Percentiles rank a stretch among this genome's conserved stretches.
Evolutionary conservation across 2,888 invertebrate genomes (phyloP).

Genomic region (Tenthredo scrophulariae): DNA sequence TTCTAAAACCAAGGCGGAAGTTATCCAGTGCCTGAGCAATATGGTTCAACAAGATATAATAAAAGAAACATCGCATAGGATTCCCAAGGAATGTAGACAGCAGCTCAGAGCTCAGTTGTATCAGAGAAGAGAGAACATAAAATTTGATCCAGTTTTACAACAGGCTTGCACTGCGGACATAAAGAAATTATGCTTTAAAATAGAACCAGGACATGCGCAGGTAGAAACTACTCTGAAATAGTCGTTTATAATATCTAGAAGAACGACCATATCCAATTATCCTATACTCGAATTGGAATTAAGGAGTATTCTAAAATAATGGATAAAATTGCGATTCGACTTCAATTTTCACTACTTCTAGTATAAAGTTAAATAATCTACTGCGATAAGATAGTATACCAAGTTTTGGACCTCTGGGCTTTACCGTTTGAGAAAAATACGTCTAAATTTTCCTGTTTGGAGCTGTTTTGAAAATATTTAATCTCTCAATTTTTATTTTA

Average conservation of each 20-base stretch:
- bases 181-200: slow-evolving; percentile 84
- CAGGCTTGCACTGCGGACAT: slow-evolving; percentile 91
- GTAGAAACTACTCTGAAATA: slow-evolving; percentile 72
- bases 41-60: slow-evolving; percentile 93
- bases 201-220: slow-evolving; percentile 84
- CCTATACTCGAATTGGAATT: background rate
- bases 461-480: too few relatives aligned
- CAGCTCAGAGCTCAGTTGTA: slow-evolving; percentile 95
- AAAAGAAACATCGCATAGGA: slow-evolving; percentile 86
- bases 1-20: slow-evolving; percentile 88
- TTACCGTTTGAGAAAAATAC: too few relatives aligned
- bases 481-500: too few relatives aligned
- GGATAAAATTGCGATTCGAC: too few relatives aligned
- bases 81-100: slow-evolving; percentile 93
- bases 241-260: background rate
- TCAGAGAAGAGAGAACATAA: slow-evolving; percentile 94
- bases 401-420: too few relatives aligned
- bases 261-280: background rate
- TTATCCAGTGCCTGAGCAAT: slow-evolving; percentile 93
- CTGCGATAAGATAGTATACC: too few relatives aligned
- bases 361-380: too few relatives aligned
- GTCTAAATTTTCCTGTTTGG: too few relatives aligned
- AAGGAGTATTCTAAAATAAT: too few relatives aligned
- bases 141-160: slow-evolving; percentile 91
- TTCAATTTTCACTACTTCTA: too few relatives aligned